A percentile compares a stretch with the other conserved stretches of the same genome.
Conservation (phyloP, 2,113 vertebrate species). For the Myotis yumanensis region DNA sequence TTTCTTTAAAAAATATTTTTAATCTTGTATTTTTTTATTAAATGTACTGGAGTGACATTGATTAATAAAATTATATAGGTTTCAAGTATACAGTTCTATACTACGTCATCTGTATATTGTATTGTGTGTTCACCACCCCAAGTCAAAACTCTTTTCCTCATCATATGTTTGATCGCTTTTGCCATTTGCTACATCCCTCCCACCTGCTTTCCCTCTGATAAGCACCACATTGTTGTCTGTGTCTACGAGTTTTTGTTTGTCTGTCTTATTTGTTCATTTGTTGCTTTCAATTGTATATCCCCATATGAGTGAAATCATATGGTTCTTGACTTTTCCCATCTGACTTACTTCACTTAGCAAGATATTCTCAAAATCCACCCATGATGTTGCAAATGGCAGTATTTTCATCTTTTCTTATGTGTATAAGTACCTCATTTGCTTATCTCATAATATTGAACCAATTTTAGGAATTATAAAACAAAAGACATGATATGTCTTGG, state of each 20-base stretch:
- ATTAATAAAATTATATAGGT: not conserved
- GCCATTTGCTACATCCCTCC: not conserved
- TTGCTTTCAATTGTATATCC: not conserved
- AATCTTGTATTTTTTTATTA: not conserved
- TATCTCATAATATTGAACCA: not conserved
- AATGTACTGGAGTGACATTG: not conserved
- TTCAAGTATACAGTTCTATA: not conserved
- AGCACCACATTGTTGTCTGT: not conserved
- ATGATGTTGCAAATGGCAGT: not conserved
- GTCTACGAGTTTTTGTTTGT: not conserved
- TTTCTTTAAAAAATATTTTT: not conserved
- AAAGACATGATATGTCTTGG: not conserved
- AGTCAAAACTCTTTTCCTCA: not conserved
- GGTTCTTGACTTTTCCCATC: not conserved
- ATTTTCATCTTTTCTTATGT: not conserved
- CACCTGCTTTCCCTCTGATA: not conserved
- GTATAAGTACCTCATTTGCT: not conserved
- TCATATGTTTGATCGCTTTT: not conserved
- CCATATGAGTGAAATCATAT: not conserved
- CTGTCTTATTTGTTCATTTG: not conserved
- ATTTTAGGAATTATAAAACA: not conserved
- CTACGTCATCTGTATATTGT: not conserved
- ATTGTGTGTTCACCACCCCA: not conserved
- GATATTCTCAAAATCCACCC: not conserved
- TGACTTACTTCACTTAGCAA: not conserved